Percentiles rank a stretch among this genome's conserved stretches.
Conservation (phyloP, 2,797 vertebrate species). For the Sebastes umbrosus region DNA sequence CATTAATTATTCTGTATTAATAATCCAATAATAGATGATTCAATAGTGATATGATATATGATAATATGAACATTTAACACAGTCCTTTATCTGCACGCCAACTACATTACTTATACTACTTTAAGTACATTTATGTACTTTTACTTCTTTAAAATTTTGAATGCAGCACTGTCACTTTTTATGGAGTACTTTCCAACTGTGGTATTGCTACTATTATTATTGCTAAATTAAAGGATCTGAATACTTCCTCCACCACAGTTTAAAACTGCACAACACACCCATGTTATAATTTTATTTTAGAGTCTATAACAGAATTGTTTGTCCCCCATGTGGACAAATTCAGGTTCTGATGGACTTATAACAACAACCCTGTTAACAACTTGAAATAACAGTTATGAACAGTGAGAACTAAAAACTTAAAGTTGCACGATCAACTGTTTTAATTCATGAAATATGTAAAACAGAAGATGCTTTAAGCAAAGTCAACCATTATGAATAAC, state of each 20-base stretch:
- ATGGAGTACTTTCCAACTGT: neutral
- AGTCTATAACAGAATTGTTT: neutral
- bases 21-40: neutral
- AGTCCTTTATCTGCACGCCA: neutral
- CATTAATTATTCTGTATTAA: neutral
- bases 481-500: slow-evolving; percentile 10
- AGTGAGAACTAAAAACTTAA: neutral
- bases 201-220: neutral
- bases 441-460: neutral
- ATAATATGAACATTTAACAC: neutral
- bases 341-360: neutral
- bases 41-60: neutral
- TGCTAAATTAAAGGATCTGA: neutral
- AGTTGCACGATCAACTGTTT: neutral
- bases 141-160: neutral
- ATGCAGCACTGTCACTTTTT: neutral
- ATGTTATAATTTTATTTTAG: neutral
- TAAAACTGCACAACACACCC: neutral
- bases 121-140: neutral
- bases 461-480: slow-evolving; percentile 16
- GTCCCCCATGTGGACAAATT: neutral
- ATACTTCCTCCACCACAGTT: neutral
- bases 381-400: neutral
- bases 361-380: neutral
- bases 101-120: neutral